Evolutionary conservation across 2,888 invertebrate species (phyloP), one percentile per base, ranked within the genome.

Genomic region (Noctuana brunneofusca): DNA sequence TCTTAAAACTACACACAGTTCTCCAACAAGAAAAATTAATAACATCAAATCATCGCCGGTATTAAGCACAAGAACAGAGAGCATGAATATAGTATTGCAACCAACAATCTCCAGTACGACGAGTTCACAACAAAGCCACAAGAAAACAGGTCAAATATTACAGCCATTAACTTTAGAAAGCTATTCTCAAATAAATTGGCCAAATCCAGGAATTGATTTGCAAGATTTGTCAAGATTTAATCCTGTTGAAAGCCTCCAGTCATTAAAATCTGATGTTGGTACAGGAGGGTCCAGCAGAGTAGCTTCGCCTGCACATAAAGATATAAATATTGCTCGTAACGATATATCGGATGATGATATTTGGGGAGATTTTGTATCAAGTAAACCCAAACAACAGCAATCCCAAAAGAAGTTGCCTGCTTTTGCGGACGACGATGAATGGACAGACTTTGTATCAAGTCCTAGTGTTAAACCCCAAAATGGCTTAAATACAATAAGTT

Each of bases 311-410:
- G 80, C 76, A 50, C 86, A 88, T 66, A 75, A 67, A 60, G 80
- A 80, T 18, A 81, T 79, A 64, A 76, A 60, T 35, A 50, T 71
- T 14, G 65, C 56, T 4, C 75, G 67, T 14, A 82, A 75, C 58
- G 82, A 83, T 68, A 66, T 66, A 16, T 41, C 76, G 3, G 93
- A 93, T 53, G 93, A 93, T 16, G 93, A 93, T 64, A 92, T 92
- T 69, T 94, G 94, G 94, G 92, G 93, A 1, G 94, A 94, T 67
- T 94, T 93, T 74, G 92, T 94, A 20, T 93, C 92, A 0, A 90
- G 87, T 69, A 87, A 83, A 66, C 89, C 91, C 1, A 86, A 81
- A 69, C 79, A 73, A 58, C 83, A 81, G 64, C 74, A 75, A 59
- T 56, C 74, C 3, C 62, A 75, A 38, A 84, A 84, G 67, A 87